phyloP scores from a whole-genome alignment of 1,140 invertebrate species.

The Potamilus streckersoni region DNA sequence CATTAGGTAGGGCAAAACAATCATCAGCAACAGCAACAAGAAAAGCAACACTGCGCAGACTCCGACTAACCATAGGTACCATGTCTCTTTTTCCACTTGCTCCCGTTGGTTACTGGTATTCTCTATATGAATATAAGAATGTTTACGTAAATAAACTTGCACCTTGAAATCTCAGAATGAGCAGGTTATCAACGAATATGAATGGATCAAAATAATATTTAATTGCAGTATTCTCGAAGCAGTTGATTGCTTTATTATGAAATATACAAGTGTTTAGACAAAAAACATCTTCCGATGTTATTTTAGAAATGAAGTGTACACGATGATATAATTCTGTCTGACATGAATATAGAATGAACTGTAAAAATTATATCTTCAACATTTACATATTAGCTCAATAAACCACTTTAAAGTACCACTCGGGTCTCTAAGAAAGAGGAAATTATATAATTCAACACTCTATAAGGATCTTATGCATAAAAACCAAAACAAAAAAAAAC shows the following conservation, averaged over 20 bases:
- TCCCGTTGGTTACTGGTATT: too few relatives aligned
- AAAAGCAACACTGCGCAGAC: constrained; percentile 26
- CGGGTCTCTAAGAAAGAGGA: too few relatives aligned
- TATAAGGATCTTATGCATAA: too few relatives aligned
- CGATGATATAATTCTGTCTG: too few relatives aligned
- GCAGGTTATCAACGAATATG: background rate
- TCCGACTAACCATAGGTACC: constrained; percentile 44
- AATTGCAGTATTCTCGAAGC: background rate
- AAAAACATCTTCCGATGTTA: too few relatives aligned
- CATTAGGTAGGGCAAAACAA: constrained; percentile 39
- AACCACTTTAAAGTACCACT: too few relatives aligned
- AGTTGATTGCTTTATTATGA: background rate
- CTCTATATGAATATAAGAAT: background rate
- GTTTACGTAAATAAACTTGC: background rate
- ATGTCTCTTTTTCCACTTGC: constrained; percentile 17
- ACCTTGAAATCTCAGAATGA: background rate
- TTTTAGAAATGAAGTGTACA: too few relatives aligned
- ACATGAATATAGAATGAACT: too few relatives aligned
- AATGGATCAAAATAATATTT: background rate
- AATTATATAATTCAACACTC: too few relatives aligned
- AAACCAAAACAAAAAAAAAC: too few relatives aligned
- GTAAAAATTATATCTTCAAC: too few relatives aligned
- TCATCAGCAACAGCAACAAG: constrained; percentile 27
- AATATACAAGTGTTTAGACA: background rate
- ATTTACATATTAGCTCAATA: too few relatives aligned